Conservation (phyloP, 2,888 invertebrate species). For the Anthoptus insignis region DNA sequence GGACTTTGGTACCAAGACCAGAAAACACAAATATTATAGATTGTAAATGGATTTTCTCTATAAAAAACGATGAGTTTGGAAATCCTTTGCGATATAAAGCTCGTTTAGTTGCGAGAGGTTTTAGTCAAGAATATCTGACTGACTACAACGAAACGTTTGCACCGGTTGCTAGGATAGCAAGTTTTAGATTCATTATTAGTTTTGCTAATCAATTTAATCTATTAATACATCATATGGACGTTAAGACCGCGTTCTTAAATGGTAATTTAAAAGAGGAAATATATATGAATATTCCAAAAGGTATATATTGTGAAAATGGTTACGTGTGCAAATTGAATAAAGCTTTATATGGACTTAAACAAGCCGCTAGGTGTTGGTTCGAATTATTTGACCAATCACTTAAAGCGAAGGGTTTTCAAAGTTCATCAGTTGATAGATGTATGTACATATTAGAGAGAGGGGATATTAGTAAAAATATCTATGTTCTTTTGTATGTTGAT, state of each 20-base stretch:
- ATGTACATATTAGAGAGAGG: slow-evolving; percentile 44
- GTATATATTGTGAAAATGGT: slow-evolving; percentile 39
- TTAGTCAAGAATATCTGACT: slow-evolving; percentile 51
- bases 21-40: slow-evolving; percentile 49
- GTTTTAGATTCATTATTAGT: slow-evolving; percentile 50
- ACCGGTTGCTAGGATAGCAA: slow-evolving; percentile 52
- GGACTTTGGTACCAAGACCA: slow-evolving; percentile 48
- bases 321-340: slow-evolving; percentile 54
- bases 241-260: slow-evolving; percentile 51
- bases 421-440: slow-evolving; percentile 45
- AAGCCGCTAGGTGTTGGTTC: too few relatives aligned
- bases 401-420: slow-evolving; percentile 45
- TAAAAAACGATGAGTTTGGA: slow-evolving; percentile 49
- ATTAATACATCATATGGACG: slow-evolving; percentile 48
- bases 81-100: slow-evolving; percentile 50
- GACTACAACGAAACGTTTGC: slow-evolving; percentile 56
- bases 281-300: slow-evolving; percentile 50
- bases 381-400: too few relatives aligned
- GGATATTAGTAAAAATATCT: slow-evolving; percentile 43
- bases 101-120: slow-evolving; percentile 54
- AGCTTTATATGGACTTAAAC: slow-evolving; percentile 50
- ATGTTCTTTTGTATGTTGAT: slow-evolving; percentile 47
- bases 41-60: slow-evolving; percentile 49
- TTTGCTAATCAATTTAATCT: slow-evolving; percentile 51
- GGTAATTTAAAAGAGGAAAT: slow-evolving; percentile 49